phyloP scores from a whole-genome alignment of 2,113 vertebrate species.

The Vireo altiloquus region DNA sequence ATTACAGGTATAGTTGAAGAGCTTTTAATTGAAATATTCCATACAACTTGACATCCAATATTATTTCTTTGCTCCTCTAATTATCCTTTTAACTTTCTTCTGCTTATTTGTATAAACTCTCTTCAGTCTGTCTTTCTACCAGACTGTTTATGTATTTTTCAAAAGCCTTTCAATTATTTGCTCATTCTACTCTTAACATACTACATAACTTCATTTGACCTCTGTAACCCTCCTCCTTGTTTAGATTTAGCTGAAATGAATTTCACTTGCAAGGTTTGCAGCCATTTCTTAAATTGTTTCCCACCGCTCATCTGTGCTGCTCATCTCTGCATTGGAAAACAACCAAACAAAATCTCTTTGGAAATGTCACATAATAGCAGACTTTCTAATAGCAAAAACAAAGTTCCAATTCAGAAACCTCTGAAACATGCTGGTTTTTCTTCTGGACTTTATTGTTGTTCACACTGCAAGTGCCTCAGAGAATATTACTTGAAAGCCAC shows the following conservation, averaged over 20 bases:
- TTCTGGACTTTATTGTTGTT: neutral
- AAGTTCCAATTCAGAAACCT: neutral
- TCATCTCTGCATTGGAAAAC: neutral
- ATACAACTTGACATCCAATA: conserved; percentile 45
- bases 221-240: conserved; percentile 24
- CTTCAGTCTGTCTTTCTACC: conserved; percentile 34
- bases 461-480: fast-evolving
- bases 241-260: conserved; percentile 31
- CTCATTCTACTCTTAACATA: conserved; percentile 40
- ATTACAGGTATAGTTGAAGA: conserved; percentile 26
- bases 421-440: neutral
- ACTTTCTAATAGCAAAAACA: neutral
- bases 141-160: conserved; percentile 60
- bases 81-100: conserved; percentile 56
- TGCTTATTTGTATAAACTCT: conserved; percentile 62
- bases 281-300: neutral
- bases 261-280: conserved; percentile 10
- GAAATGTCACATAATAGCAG: neutral
- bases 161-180: conserved; percentile 51
- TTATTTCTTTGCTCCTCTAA: conserved; percentile 34
- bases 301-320: neutral
- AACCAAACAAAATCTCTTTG: neutral
- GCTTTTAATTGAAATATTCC: conserved; percentile 47
- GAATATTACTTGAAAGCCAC: neutral
- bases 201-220: conserved; percentile 46